Evolutionary conservation across 2,113 vertebrate species (phyloP), one percentile per base, ranked within the genome.

Genomic region (Mastomys coucha): DNA sequence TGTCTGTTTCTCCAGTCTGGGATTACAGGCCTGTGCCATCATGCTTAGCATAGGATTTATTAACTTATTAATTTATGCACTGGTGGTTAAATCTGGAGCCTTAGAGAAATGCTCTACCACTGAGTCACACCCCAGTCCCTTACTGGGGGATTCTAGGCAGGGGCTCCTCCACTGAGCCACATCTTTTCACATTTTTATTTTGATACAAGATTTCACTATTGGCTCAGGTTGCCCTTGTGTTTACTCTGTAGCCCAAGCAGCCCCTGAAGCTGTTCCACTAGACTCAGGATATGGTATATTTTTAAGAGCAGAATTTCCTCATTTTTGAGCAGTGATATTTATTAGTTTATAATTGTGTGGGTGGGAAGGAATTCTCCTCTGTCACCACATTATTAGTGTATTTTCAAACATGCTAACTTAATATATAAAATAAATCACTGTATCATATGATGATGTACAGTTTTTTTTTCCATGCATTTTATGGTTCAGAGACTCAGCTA

Each of bases 371-470:
- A 70, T 45, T 19, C 80, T 69, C 8, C 60, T 28, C 60, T 85
- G 82, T 69, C 84, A 69, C 84, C 39, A 87, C 60, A 67, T 87
- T 87, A 87, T 87, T 67, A 87, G 60, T 51, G 24, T 87, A 69
- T 87, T 87, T 87, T 84, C 81, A 63, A 63, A 84, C 82, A 65
- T 49, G 60, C 31, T 69, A 87, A 22, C 63, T 69, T 87, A 20
- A 36, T 51, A 36, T 69, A 49, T 51, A 87, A 67, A 87, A 12
- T 87, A 7, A 49, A 51, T 75, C 39, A 56, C 45, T 17, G 2
- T 45, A 17, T 56, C 7, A 26, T 36, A 8, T 42, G 49, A 8
- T 42, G 49, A 36, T 28, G 17, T 0, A 4, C 7, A 31, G 78
- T 24, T 63, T n/a, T 69, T 69, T 60, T 73, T 70, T 51, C 12